Base-by-base conservation (phyloP, 1,140 invertebrate genomes). In the Aethina tumida region DNA sequence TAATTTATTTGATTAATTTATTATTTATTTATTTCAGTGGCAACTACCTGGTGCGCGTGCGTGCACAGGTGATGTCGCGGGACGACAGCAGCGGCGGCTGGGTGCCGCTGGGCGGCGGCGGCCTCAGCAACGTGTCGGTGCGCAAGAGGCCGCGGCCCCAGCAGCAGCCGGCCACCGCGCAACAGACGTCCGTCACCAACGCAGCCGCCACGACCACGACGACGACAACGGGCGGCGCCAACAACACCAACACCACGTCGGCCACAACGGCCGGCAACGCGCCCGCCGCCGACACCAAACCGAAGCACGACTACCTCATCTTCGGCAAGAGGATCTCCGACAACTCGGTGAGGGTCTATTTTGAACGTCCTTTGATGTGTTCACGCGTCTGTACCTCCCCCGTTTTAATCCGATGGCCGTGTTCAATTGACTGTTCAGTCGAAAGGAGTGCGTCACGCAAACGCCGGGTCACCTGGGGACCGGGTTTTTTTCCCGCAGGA, bases 31-130 rank as follows among this genome's bases (percentile, higher is more conserved):
- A 47, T 75, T 80, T 40, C 69, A 90, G 85, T 82, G 85, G 77
- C 64, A 77, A 80, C 68, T 88, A 81, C 71, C 74, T 96, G 79
- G 92, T 95, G 71, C 86, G 84, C 66, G 91, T 97, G 58, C 84
- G 88, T 59, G 93, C 92, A 68, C 92, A 96, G 77, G 92, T 96
- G 71, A 97, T 97, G 93, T 93, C 86, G 59, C 75, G 92, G 52
- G 92, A 97, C 79, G 93, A 96, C 65, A 91, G 85, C 62, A 89
- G 85, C 35, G 92, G 90, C 44, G 90, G 91, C 47, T 97, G 93
- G 93, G 79, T 95, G 57, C 90, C 91, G 49, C 72, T 94, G 62
- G 87, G 84, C 45, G 89, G 88, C 48, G 91, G 91, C 52, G 92
- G 92, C 38, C 77, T 96, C 22, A 91, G 89, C 55, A 86, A 89